phyloP scores from a whole-genome alignment of 2,888 invertebrate genomes.

The Electrophaes corylata region DNA sequence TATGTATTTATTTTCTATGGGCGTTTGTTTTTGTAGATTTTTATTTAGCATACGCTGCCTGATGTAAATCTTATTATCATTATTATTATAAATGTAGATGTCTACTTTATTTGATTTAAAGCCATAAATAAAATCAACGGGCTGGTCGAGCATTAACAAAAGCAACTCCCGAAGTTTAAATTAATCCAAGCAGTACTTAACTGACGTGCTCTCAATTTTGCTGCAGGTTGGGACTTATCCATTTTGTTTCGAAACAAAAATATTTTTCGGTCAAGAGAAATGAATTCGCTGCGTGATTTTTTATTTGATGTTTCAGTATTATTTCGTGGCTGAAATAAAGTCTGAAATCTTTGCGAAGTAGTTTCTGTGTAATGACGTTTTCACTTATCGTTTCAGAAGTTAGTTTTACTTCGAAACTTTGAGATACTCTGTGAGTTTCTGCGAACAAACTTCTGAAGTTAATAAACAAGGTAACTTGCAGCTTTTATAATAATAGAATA shows the following conservation, averaged over 20 bases:
- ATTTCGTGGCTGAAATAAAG: not conserved
- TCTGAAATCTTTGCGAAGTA: not conserved
- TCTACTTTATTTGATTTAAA: too few relatives aligned
- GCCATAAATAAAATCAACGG: not conserved
- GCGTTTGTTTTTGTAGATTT: too few relatives aligned
- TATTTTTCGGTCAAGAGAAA: not conserved
- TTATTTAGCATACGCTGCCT: too few relatives aligned
- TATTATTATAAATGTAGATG: too few relatives aligned
- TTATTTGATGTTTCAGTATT: not conserved
- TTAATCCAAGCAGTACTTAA: not conserved
- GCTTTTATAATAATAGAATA: too few relatives aligned
- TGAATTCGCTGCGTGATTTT: not conserved
- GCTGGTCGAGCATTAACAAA: not conserved
- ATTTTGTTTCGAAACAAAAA: not conserved
- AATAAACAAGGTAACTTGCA: too few relatives aligned
- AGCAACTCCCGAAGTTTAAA: not conserved
- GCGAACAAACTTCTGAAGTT: conserved; percentile 3
- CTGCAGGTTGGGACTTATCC: not conserved
- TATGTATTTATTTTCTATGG: too few relatives aligned
- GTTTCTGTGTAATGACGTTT: conserved; percentile 5
- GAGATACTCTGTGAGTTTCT: conserved; percentile 10
- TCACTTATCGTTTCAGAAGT: conserved; percentile 18
- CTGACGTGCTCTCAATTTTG: not conserved
- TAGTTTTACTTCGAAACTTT: conserved; percentile 11
- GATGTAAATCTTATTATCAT: too few relatives aligned